Evolutionary conservation across 2,888 invertebrate species (phyloP), one percentile per base, ranked within the genome.

Genomic region (Fragum sueziense): DNA sequence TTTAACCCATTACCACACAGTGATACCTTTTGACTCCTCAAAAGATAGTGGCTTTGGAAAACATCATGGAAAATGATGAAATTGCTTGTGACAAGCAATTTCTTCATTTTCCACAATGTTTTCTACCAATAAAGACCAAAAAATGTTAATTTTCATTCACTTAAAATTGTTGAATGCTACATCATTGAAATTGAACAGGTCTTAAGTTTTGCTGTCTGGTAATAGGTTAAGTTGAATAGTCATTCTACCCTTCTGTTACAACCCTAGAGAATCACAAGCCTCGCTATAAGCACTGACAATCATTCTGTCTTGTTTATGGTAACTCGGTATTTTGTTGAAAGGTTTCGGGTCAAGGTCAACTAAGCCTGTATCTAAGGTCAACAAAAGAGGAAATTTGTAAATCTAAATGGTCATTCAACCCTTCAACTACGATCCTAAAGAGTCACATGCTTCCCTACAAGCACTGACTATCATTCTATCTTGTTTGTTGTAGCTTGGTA

Each of bases 331-430:
- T 75, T 91, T 92, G 80, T 88, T 87, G 80, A 90, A 89, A 9
- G 95, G 95, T 91, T 97, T 97, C 0, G 96, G 96, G 91, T 97
- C 97, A 85, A 97, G 93, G 93, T 97, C 97, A 72, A 96, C 95
- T 31, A 97, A 94, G 34, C n/a, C n/a, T n/a, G n/a, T n/a, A n/a
- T n/a, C n/a, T n/a, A n/a, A n/a, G n/a, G n/a, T n/a, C n/a, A n/a
- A n/a, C n/a, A n/a, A n/a, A n/a, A n/a, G n/a, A n/a, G n/a, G n/a
- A n/a, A n/a, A n/a, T n/a, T n/a, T n/a, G n/a, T n/a, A n/a, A n/a
- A n/a, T n/a, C n/a, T n/a, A n/a, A n/a, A n/a, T n/a, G n/a, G n/a
- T n/a, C n/a, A n/a, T n/a, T n/a, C n/a, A n/a, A n/a, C n/a, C n/a
- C n/a, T n/a, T n/a, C n/a, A n/a, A n/a, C n/a, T 47, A 47, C 17